Conservation (phyloP, 2,797 vertebrate genomes). For the Cottoperca gobio region DNA sequence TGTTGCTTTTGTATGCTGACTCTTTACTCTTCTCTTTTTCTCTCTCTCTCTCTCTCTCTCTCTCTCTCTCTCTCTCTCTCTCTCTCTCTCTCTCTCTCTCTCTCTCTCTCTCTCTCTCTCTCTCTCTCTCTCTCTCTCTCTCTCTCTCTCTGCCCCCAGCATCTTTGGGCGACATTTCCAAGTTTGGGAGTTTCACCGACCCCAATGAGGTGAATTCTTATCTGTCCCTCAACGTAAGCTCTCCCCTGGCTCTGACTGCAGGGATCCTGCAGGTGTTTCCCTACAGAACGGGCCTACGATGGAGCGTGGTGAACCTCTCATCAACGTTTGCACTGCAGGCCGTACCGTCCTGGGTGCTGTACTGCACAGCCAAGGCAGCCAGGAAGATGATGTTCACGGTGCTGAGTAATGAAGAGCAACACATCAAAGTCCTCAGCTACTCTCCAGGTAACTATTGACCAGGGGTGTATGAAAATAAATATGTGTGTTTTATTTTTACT, state of each 20-base stretch:
- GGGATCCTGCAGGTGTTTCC: slow-evolving; percentile 80
- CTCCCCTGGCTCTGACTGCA: slow-evolving; percentile 84
- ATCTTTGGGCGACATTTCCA: slow-evolving; percentile 86
- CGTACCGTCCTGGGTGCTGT: slow-evolving; percentile 85
- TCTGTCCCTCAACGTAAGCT: slow-evolving; percentile 84
- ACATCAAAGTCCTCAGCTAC: slow-evolving; percentile 88
- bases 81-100: no score
- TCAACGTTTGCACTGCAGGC: slow-evolving; percentile 86
- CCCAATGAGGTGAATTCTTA: slow-evolving; percentile 80
- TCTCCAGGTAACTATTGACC: slow-evolving; percentile 83
- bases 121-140: background rate
- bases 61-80: no score
- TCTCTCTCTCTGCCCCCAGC: slow-evolving; percentile 58
- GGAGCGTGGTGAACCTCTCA: slow-evolving; percentile 87
- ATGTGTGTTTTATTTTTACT: no score
- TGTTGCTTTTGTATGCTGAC: background rate
- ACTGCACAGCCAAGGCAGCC: slow-evolving; percentile 88
- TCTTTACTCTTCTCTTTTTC: no score
- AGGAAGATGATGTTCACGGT: slow-evolving; percentile 89
- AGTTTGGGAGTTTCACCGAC: slow-evolving; percentile 77
- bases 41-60: no score
- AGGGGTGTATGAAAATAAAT: background rate
- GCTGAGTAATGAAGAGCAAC: slow-evolving; percentile 85
- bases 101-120: no score
- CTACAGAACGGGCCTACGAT: slow-evolving; percentile 49